Base-by-base conservation (phyloP, 2,797 vertebrate genomes). In the Thripadectes ignobilis region DNA sequence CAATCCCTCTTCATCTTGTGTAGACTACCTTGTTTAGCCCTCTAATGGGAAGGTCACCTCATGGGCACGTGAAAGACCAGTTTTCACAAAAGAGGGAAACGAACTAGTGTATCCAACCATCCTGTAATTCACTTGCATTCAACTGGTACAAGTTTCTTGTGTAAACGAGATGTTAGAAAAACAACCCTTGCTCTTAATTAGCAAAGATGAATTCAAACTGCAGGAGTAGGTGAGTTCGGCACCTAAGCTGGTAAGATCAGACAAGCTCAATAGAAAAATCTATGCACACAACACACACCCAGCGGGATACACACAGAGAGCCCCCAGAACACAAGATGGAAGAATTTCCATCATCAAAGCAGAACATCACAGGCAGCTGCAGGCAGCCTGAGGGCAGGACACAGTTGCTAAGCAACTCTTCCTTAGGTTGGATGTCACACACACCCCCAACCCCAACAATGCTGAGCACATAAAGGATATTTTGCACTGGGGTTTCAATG, bases 391-490 rank as follows among this genome's bases (percentile, higher is more conserved):
- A 96, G 96, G 96, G 97, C 95, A 96, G 95, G 96, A 97, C 94
- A 91, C 79, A 48, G 97, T 97, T 97, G 97, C 97, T 95, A 96
- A 93, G 97, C 97, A 97, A 97, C 95, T 82, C 85, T 95, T 96
- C 73, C 63, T 89, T 89, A 63, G 93, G 85, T 67, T 95, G 93
- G 92, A 95, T 95, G 93, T 93, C 73, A 5, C 85, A 93, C 46
- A 85, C 32, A 20, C 41, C 63, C 79, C 65, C 94, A 96, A 67
- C 73, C 88, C 76, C 92, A 96, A 73, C 59, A 76, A 68, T 1
- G 0, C 67, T 59, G 48, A 66, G 54, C 17, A 6, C 24, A 65
- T 8, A 52, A 38, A 67, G 58, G 69, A 85, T 85, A 79, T 61
- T 89, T 96, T 46, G 46, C 85, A 78, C 32, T 12, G 52, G 61